phyloP scores from a whole-genome alignment of 2,888 invertebrate genomes.

The Automeris io region DNA sequence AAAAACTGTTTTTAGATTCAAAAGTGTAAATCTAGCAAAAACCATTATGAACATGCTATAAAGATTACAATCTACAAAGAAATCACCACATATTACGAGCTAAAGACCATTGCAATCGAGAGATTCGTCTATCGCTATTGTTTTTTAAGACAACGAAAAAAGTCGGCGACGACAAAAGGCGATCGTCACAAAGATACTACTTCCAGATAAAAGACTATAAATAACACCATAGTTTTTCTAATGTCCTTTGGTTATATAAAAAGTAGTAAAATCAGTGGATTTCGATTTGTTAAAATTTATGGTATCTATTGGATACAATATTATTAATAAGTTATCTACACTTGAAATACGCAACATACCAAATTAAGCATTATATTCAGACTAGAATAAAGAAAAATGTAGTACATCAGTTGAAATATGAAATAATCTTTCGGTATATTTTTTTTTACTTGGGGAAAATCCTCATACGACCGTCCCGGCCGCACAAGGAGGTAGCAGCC shows the following conservation, averaged over 20 bases:
- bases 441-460: no score
- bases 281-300: neutral
- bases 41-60: conserved; percentile 43
- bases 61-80: conserved; percentile 66
- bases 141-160: conserved; percentile 52
- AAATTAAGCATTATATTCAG: no score
- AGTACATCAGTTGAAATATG: no score
- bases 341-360: no score
- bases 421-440: no score
- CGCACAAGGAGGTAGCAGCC: no score
- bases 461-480: no score
- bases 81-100: conserved; percentile 52
- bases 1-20: neutral
- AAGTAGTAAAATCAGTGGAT: conserved; percentile 5
- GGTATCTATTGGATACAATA: neutral
- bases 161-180: conserved; percentile 63
- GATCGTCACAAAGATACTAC: conserved; percentile 45
- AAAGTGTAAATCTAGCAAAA: conserved; percentile 6
- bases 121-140: conserved; percentile 46
- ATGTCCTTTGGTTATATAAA: conserved; percentile 6
- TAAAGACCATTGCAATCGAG: conserved; percentile 41
- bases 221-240: conserved; percentile 61
- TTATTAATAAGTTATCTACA: no score
- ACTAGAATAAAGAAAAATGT: no score
- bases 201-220: conserved; percentile 61